These are phyloP conservation scores for Pollenia griseotomentosa DNA, from an alignment of 2,888 invertebrate species.

Conservation along the genomic window DNA sequence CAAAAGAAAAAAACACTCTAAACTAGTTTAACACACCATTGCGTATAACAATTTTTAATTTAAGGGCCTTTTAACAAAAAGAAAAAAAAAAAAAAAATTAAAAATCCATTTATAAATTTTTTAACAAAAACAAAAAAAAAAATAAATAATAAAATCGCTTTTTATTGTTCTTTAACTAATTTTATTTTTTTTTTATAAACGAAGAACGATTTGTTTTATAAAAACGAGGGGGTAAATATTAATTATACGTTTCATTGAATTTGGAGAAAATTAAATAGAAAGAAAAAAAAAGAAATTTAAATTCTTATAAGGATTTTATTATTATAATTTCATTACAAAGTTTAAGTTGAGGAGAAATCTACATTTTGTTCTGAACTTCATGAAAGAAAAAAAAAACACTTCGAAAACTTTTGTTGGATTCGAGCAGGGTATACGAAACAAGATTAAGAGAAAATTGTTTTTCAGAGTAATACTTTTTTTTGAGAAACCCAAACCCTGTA, in stretches of 20 bases:
- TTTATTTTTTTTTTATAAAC: too few species aligned
- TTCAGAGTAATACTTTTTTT: background rate
- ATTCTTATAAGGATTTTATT: background rate
- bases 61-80: too few species aligned
- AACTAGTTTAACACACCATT: background rate
- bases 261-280: background rate
- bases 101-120: too few species aligned
- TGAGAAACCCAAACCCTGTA: background rate
- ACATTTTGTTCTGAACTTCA: background rate
- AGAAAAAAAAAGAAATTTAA: background rate
- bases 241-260: conserved; percentile 39
- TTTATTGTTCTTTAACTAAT: too few species aligned
- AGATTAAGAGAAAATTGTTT: conserved; percentile 43
- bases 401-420: conserved; percentile 1
- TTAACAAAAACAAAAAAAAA: too few species aligned
- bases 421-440: background rate
- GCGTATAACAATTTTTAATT: conserved; percentile 13
- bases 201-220: too few species aligned
- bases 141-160: too few species aligned
- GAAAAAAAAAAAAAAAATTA: too few species aligned
- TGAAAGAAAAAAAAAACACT: background rate
- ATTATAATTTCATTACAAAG: background rate
- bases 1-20: background rate
- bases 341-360: background rate
- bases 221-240: conserved; percentile 9